Evolutionary conservation across 2,888 invertebrate genomes (phyloP).

Genomic region (Orgyia antiqua): DNA sequence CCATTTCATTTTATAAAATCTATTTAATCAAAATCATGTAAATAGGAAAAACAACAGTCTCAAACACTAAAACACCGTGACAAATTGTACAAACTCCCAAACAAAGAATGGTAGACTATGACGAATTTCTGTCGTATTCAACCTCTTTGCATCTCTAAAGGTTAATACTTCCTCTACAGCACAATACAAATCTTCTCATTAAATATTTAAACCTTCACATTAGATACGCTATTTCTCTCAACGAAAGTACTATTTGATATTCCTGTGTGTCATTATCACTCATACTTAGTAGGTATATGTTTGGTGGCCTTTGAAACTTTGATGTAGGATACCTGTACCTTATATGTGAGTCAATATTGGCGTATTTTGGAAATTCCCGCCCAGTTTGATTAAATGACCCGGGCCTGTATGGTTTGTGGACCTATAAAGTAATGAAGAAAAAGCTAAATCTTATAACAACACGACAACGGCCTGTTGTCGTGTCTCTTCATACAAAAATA

Average conservation of each 20-base stretch:
- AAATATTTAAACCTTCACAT: conserved; percentile 34
- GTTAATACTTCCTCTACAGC: conserved; percentile 25
- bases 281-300: conserved; percentile 6
- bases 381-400: too few relatives aligned
- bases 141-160: conserved; percentile 18
- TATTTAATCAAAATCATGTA: too few relatives aligned
- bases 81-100: conserved; percentile 12
- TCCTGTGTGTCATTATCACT: conserved; percentile 13
- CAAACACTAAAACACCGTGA: conserved; percentile 6
- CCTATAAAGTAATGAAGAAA: too few relatives aligned
- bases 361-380: too few relatives aligned
- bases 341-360: too few relatives aligned
- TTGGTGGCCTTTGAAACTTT: not conserved
- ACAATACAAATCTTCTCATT: conserved; percentile 42
- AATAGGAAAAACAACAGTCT: too few relatives aligned
- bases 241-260: conserved; percentile 15
- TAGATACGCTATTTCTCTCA: conserved; percentile 19
- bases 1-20: too few relatives aligned
- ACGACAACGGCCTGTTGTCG: too few relatives aligned
- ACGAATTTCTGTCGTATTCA: conserved; percentile 17
- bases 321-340: too few relatives aligned
- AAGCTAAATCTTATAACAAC: too few relatives aligned
- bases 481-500: too few relatives aligned
- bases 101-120: conserved; percentile 22
- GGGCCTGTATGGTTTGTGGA: too few relatives aligned